Conservation (phyloP, 2,113 vertebrate genomes). For the Podarcis raffonei region DNA sequence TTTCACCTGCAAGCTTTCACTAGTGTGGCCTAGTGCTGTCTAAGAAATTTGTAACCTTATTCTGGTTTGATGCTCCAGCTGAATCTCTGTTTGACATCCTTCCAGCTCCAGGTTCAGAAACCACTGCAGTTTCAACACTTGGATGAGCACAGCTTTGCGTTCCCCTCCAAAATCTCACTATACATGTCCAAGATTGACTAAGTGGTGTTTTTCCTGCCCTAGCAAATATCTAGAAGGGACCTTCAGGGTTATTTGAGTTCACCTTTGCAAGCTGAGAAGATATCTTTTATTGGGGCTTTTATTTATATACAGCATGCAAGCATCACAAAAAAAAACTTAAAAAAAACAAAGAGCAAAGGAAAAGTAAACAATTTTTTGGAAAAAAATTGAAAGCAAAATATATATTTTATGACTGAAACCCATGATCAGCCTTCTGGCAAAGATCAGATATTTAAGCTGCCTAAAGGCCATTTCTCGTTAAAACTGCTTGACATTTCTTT, state of each 20-base stretch:
- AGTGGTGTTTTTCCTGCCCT: not conserved
- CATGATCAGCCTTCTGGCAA: not conserved
- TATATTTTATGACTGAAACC: slow-evolving; percentile 12
- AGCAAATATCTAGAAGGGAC: not conserved
- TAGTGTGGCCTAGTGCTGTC: not conserved
- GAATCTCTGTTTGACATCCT: not conserved
- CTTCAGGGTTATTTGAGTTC: not conserved
- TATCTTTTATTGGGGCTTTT: not conserved
- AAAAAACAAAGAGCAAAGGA: not conserved
- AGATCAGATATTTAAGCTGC: not conserved
- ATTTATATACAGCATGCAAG: too few species aligned
- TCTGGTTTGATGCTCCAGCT: not conserved
- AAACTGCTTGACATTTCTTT: fast-evolving
- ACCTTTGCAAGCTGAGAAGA: not conserved
- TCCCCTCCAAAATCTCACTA: not conserved
- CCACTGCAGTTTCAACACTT: not conserved
- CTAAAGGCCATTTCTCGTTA: not conserved
- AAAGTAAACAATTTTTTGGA: not conserved
- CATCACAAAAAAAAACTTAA: not conserved
- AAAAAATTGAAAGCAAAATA: slow-evolving; percentile 2
- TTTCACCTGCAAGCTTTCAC: not conserved
- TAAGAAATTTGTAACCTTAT: not conserved
- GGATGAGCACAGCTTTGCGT: not conserved
- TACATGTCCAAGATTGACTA: not conserved
- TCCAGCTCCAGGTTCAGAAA: not conserved